Conservation (phyloP, 2,113 vertebrate genomes). For the Mastomys natalensis region DNA sequence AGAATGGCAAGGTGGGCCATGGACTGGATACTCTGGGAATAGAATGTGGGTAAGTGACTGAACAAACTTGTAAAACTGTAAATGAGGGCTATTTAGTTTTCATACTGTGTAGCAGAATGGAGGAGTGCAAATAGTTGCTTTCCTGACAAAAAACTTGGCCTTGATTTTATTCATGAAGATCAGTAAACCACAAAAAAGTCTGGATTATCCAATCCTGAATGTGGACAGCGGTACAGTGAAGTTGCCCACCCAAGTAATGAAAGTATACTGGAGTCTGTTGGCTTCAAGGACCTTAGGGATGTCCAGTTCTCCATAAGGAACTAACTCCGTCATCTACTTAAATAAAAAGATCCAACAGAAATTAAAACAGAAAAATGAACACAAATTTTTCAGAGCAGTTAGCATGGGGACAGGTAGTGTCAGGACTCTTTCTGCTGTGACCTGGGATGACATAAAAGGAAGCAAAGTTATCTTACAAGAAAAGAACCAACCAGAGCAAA, state of each 20-base stretch:
- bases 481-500: neutral
- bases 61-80: neutral
- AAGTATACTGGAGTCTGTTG: neutral
- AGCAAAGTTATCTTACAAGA: neutral
- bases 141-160: neutral
- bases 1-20: neutral
- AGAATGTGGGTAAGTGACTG: neutral
- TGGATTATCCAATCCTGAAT: neutral
- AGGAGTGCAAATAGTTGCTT: conserved; percentile 5
- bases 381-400: neutral
- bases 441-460: neutral
- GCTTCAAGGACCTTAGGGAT: neutral
- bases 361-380: conserved; percentile 34
- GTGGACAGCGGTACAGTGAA: neutral
- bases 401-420: neutral
- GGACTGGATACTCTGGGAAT: neutral
- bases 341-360: conserved; percentile 18
- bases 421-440: neutral
- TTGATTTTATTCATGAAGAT: neutral
- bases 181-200: neutral
- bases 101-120: neutral
- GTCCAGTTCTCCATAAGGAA: neutral
- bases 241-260: neutral
- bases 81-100: neutral
- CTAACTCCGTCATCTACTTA: neutral